phyloP scores from a whole-genome alignment of 2,113 vertebrate species.

The Tympanuchus pallidicinctus region DNA sequence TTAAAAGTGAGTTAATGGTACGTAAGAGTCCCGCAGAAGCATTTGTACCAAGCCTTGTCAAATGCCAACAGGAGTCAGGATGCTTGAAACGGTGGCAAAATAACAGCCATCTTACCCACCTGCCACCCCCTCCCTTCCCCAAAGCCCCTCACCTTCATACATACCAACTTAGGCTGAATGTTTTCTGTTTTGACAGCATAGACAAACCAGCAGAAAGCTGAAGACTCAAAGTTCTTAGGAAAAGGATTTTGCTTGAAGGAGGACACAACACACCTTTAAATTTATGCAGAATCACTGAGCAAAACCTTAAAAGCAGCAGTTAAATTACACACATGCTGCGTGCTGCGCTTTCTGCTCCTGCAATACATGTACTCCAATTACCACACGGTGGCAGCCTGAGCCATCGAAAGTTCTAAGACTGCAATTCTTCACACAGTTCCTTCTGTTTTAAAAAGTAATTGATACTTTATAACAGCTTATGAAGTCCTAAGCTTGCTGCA shows the following conservation, averaged over 20 bases:
- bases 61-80: background rate
- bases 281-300: accelerated
- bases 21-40: background rate
- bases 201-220: background rate
- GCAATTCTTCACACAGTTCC: accelerated
- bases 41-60: background rate
- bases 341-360: background rate
- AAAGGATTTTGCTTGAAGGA: background rate
- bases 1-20: background rate
- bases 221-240: background rate
- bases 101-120: background rate
- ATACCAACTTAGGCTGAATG: background rate
- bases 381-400: constrained; percentile 71
- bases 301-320: background rate
- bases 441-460: accelerated
- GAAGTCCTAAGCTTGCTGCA: background rate
- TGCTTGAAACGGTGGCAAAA: background rate
- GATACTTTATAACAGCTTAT: accelerated
- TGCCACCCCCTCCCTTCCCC: no score
- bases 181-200: background rate
- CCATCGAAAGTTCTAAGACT: background rate
- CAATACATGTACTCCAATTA: background rate
- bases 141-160: background rate
- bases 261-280: accelerated
- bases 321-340: background rate